phyloP scores from a whole-genome alignment of 2,797 vertebrate genomes.

The Eptatretus atami region DNA sequence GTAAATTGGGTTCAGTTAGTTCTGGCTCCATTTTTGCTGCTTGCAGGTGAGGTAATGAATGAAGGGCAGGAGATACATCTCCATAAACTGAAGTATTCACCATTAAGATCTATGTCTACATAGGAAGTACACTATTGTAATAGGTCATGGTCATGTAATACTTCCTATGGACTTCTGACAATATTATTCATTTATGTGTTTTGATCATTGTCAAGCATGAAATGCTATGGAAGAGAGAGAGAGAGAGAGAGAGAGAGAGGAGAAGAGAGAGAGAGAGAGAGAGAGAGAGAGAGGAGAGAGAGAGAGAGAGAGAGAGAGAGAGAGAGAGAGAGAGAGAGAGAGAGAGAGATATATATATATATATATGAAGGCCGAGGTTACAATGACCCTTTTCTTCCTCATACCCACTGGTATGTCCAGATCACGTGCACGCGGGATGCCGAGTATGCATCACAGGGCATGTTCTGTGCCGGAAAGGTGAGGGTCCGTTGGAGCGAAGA shows the following conservation, averaged over 20 bases:
- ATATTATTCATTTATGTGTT: not conserved
- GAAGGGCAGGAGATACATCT: not conserved
- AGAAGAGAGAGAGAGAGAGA: slow-evolving; percentile 1
- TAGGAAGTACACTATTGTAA: slow-evolving; percentile 17
- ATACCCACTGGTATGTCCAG: slow-evolving; percentile 14
- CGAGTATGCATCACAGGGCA: slow-evolving; percentile 41
- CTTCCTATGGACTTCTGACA: slow-evolving; percentile 1
- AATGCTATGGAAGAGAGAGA: not conserved
- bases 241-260: no score
- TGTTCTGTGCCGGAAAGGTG: slow-evolving; percentile 28
- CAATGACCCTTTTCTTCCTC: no score
- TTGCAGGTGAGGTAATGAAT: slow-evolving; percentile 32
- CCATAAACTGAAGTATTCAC: slow-evolving; percentile 8
- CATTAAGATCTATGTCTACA: slow-evolving; percentile 13
- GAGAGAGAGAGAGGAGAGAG: not conserved
- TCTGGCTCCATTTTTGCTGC: slow-evolving; percentile 64
- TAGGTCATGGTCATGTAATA: slow-evolving; percentile 9
- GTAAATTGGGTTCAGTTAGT: slow-evolving; percentile 34
- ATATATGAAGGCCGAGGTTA: no score
- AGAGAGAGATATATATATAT: no score
- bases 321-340: not conserved
- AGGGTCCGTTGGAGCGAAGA: slow-evolving; percentile 51
- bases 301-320: not conserved
- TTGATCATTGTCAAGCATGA: not conserved
- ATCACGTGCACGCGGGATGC: slow-evolving; percentile 44